Percentiles rank a stretch among this genome's conserved stretches.
Conservation (phyloP, 2,797 vertebrate genomes). For the Poecilia wingei region DNA sequence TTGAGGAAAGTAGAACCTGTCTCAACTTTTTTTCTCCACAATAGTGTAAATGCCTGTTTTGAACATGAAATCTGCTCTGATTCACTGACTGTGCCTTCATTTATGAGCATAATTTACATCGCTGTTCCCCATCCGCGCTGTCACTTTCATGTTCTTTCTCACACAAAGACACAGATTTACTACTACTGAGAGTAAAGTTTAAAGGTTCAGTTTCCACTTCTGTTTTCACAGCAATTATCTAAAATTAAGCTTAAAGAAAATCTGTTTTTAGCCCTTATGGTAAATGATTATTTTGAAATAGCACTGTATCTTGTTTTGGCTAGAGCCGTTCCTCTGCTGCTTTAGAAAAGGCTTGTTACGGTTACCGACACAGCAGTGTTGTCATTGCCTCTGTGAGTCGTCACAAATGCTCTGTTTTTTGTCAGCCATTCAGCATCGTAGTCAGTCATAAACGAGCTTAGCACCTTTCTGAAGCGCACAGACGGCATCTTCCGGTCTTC, state of each 20-base stretch:
- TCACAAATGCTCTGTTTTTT: conserved; percentile 8
- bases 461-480: conserved; percentile 46
- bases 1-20: conserved; percentile 62
- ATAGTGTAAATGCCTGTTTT: conserved; percentile 53
- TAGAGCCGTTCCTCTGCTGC: conserved; percentile 17
- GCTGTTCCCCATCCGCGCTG: conserved; percentile 9
- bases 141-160: not conserved
- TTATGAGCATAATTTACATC: conserved; percentile 22
- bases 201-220: conserved; percentile 13
- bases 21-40: conserved; percentile 54
- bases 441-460: conserved; percentile 53
- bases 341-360: conserved; percentile 1
- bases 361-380: not conserved
- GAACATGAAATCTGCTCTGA: conserved; percentile 66
- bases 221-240: conserved; percentile 18
- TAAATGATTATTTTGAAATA: conserved; percentile 12
- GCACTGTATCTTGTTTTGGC: conserved; percentile 15
- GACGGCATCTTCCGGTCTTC: conserved; percentile 58
- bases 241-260: conserved; percentile 18
- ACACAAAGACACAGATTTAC: conserved; percentile 16
- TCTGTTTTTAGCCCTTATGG: conserved; percentile 11
- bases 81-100: conserved; percentile 29
- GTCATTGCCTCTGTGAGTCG: not conserved
- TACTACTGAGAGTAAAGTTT: conserved; percentile 7
- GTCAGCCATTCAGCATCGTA: conserved; percentile 7